Evolutionary conservation across 2,113 vertebrate species (phyloP).

Genomic region (Eira barbara): DNA sequence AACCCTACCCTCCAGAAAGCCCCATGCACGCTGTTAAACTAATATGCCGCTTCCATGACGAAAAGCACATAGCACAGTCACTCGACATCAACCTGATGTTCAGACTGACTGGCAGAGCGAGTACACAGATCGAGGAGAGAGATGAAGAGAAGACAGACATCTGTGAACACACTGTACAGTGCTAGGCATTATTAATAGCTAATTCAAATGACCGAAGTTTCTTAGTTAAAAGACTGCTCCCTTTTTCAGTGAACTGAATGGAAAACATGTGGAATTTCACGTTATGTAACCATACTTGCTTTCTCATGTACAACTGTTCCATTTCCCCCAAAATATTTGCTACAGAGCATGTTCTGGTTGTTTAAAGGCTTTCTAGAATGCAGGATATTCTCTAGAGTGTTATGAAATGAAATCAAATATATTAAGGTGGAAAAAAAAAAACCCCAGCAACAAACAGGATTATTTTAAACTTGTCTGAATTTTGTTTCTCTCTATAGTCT

Average conservation of each 20-base stretch:
- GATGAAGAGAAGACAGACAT: neutral
- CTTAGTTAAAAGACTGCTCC: neutral
- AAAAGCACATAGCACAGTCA: neutral
- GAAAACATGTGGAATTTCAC: neutral
- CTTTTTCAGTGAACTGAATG: neutral
- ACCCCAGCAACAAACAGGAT: neutral
- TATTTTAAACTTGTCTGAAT: constrained; percentile 33
- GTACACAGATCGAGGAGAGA: neutral
- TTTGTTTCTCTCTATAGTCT: neutral
- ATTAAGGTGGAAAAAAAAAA: constrained; percentile 8
- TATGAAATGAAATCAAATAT: constrained; percentile 14
- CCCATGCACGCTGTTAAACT: neutral
- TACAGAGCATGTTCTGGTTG: neutral
- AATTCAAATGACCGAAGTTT: neutral
- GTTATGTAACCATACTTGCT: neutral
- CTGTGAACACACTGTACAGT: neutral
- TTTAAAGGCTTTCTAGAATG: constrained; percentile 29
- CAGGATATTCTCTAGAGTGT: constrained; percentile 7
- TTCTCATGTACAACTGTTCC: neutral
- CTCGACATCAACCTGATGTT: neutral
- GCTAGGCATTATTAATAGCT: neutral
- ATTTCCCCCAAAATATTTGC: neutral
- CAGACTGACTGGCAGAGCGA: neutral
- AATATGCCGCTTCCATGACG: neutral
- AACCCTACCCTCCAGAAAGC: neutral